phyloP scores from a whole-genome alignment of 1,140 invertebrate species.

The Scylla paramamosain region DNA sequence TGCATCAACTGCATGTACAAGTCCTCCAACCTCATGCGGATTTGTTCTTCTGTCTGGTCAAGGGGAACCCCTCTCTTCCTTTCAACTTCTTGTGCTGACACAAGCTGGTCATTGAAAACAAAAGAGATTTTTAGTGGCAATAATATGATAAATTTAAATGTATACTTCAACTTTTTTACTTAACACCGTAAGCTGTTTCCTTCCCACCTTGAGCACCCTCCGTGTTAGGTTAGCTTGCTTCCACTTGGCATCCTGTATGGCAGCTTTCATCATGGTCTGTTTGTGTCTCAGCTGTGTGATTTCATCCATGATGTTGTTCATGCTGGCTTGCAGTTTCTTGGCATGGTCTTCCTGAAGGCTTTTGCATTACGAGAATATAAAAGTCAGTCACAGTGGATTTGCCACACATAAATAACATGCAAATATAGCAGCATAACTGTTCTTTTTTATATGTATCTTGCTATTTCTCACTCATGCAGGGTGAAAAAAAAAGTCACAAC shows the following conservation, averaged over 20 bases:
- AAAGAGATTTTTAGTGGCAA: neutral
- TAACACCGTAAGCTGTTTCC: too few relatives aligned
- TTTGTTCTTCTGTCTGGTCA: slow-evolving; percentile 68
- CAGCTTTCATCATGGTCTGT: slow-evolving; percentile 68
- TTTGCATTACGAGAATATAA: neutral
- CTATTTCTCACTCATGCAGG: too few relatives aligned
- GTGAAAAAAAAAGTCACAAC: too few relatives aligned
- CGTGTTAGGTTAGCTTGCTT: slow-evolving; percentile 65
- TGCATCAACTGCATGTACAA: slow-evolving; percentile 70
- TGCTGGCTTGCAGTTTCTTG: slow-evolving; percentile 56
- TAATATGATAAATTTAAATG: neutral
- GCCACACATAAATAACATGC: too few relatives aligned
- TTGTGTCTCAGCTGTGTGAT: slow-evolving; percentile 66
- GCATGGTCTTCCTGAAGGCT: slow-evolving; percentile 66
- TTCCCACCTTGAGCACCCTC: slow-evolving; percentile 61
- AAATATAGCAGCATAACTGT: too few relatives aligned
- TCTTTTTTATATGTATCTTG: too few relatives aligned
- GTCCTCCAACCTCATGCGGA: slow-evolving; percentile 68
- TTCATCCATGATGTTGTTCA: slow-evolving; percentile 60
- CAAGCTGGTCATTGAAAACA: slow-evolving; percentile 34
- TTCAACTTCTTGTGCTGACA: slow-evolving; percentile 69
- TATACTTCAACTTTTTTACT: too few relatives aligned
- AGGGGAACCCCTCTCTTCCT: slow-evolving; percentile 67
- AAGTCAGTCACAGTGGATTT: too few relatives aligned
- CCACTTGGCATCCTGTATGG: slow-evolving; percentile 71